Conservation (phyloP, 2,888 invertebrate species). For the Pristionchus japonicus region DNA sequence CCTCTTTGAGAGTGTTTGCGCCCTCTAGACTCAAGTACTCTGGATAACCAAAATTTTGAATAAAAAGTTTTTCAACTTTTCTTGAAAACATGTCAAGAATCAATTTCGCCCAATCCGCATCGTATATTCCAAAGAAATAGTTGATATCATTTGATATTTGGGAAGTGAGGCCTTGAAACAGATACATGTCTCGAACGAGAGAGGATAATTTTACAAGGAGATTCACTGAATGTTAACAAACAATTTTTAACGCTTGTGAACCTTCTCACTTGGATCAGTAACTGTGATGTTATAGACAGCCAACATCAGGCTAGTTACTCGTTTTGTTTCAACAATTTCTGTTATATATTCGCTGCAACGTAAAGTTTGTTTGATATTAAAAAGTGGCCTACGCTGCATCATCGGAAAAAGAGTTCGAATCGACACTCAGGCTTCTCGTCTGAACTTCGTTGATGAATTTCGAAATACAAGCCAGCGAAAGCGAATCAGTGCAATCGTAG, state of each 20-base stretch:
- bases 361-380: too few relatives aligned
- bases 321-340: background rate
- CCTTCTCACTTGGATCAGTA: background rate
- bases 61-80: background rate
- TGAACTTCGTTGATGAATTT: background rate
- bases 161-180: too few relatives aligned
- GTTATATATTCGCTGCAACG: background rate
- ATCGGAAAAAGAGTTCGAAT: background rate
- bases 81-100: background rate
- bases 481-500: background rate
- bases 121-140: background rate
- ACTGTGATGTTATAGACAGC: background rate
- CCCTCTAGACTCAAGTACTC: background rate
- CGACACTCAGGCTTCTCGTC: background rate
- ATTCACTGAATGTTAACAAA: background rate
- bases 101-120: background rate
- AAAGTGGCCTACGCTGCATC: too few relatives aligned
- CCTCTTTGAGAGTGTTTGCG: background rate
- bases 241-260: too few relatives aligned
- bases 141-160: too few relatives aligned
- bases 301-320: background rate
- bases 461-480: background rate
- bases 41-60: background rate
- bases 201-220: background rate
- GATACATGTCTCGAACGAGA: background rate